A percentile compares a stretch with the other conserved stretches of the same genome.
phyloP scores from a whole-genome alignment of 2,113 vertebrate genomes.

The Cygnus atratus region DNA sequence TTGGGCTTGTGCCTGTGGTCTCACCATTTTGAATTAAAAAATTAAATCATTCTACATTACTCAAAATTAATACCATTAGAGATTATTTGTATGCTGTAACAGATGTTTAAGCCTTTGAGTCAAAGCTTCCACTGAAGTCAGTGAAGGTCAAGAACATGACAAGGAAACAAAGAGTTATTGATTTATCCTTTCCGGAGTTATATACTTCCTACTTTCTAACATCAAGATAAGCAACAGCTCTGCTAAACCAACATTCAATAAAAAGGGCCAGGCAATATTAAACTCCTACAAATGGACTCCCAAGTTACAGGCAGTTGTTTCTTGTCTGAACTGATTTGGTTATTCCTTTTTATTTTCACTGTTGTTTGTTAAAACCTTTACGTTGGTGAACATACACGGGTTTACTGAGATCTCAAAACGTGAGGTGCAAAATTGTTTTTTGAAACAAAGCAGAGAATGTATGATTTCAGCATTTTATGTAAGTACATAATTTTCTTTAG shows the following conservation, averaged over 20 bases:
- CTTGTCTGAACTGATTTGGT: background rate
- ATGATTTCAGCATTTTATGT: background rate
- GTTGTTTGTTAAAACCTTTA: background rate
- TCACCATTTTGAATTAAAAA: background rate
- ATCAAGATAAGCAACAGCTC: background rate
- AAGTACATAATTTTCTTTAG: background rate
- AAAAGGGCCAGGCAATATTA: background rate
- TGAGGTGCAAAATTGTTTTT: background rate
- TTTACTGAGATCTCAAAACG: background rate
- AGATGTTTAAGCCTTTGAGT: background rate
- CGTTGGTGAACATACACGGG: rapidly evolving
- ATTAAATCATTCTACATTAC: background rate
- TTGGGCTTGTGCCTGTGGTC: background rate
- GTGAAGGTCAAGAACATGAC: background rate
- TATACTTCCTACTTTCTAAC: background rate
- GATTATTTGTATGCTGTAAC: background rate
- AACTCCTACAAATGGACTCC: background rate
- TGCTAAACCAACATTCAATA: background rate
- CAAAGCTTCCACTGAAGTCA: background rate
- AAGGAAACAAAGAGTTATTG: background rate
- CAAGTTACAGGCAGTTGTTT: background rate
- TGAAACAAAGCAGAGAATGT: background rate
- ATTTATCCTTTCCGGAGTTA: background rate
- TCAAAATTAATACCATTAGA: background rate
- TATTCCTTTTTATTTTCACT: background rate